Conservation (phyloP, 2,797 vertebrate genomes). For the Malurus splendens region DNA sequence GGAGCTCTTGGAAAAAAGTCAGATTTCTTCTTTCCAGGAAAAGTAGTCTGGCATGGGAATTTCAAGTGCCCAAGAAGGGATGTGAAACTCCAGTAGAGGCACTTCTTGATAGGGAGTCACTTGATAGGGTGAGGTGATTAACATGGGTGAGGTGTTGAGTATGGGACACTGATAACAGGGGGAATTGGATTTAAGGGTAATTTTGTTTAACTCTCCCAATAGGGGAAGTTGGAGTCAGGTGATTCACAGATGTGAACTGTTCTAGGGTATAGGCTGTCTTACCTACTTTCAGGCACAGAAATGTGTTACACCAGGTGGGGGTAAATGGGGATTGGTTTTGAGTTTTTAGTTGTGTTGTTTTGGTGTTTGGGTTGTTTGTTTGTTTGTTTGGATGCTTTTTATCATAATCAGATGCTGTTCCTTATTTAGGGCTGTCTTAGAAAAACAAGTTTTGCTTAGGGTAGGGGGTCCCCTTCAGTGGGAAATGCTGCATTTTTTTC, state of each 20-base stretch:
- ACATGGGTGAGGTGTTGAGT: background rate
- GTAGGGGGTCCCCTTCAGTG: background rate
- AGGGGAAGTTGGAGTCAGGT: background rate
- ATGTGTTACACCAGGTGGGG: rapidly evolving
- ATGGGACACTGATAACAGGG: background rate
- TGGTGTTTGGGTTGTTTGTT: background rate
- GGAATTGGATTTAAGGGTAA: background rate
- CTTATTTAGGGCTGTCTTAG: background rate
- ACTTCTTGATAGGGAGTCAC: background rate
- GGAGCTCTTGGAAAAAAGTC: background rate
- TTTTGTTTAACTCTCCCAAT: background rate
- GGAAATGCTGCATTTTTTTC: background rate
- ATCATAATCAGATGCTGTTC: background rate
- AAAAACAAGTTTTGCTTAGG: background rate
- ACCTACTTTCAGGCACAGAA: background rate
- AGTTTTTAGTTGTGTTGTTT: background rate
- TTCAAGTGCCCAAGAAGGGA: background rate
- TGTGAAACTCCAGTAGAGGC: background rate
- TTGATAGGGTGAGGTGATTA: background rate
- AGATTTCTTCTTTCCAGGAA: background rate
- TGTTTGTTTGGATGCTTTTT: background rate
- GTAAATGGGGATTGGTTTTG: background rate
- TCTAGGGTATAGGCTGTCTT: background rate
- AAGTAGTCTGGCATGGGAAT: background rate
- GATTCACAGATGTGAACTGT: rapidly evolving